Evolutionary conservation across 2,113 vertebrate species (phyloP), one percentile per base, ranked within the genome.

Genomic region (Aramus guarauna): DNA sequence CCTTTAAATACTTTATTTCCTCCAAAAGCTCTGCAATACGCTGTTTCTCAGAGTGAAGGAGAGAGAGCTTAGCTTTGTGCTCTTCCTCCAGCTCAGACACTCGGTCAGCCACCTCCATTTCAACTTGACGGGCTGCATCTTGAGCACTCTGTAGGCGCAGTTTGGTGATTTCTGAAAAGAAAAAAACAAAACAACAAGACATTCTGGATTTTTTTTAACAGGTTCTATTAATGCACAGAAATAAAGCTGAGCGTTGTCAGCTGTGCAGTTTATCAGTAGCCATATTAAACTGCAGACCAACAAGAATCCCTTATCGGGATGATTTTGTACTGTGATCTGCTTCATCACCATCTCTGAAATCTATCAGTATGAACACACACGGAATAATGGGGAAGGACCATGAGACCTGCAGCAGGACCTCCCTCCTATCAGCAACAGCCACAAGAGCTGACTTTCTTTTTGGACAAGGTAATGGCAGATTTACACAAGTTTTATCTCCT

Each of bases 41-140:
- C 16, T 96, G 74, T 21, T 95, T 88, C 86, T 98, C 97, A 39
- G 93, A 91, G 23, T 34, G 90, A 45, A 97, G 88, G 24, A 97
- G 66, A 6, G 77, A 84, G 5, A 98, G 93, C 27, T 91, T 97
- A 34, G 93, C 85, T 81, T 97, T 97, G 66, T 98, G 96, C 72
- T 99, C 98, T 43, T 98, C 97, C 76, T 97, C 98, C 93, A 98
- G 82, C 79, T 62, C 81, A 96, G 96, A 95, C 53, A 96, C 82
- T 71, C 56, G 93, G 63, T 98, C 97, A 13, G 97, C 96, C 53
- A 98, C 97, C 86, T 98, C 98, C 5, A 90, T 58, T 92, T 99
- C 98, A 34, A 98, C 97, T 72, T 98, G 98, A 27, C 48, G 55
- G 4, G 97, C 98, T 26, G 88, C 88, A 5, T 99, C 98, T 56